These are phyloP conservation scores for Chlorodrepanis virens DNA, from an alignment of 2,113 vertebrate species.

Conservation along the genomic window DNA sequence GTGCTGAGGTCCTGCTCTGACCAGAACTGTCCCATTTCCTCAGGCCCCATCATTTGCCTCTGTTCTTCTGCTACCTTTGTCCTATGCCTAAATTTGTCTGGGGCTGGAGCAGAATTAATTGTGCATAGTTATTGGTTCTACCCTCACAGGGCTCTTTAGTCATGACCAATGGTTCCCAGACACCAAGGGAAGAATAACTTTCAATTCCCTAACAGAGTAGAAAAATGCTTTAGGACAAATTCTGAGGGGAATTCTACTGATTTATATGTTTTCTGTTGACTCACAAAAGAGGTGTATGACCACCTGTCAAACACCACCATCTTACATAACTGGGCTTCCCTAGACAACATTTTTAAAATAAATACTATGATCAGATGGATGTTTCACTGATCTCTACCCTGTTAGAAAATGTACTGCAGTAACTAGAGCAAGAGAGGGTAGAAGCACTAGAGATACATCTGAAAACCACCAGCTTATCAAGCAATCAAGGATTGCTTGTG, in stretches of 20 bases:
- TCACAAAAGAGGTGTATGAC: background rate
- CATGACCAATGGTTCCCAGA: background rate
- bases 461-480: background rate
- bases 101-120: background rate
- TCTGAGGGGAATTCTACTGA: background rate
- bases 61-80: background rate
- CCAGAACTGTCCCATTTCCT: background rate
- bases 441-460: background rate
- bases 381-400: background rate
- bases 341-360: background rate
- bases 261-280: background rate
- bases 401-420: background rate
- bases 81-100: background rate
- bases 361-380: background rate
- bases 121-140: background rate
- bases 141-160: background rate
- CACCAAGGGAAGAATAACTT: background rate
- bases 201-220: background rate
- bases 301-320: background rate
- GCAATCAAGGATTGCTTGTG: background rate
- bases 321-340: background rate
- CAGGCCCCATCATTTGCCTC: background rate
- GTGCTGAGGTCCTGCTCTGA: background rate
- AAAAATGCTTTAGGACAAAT: background rate
- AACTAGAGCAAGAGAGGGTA: background rate